Evolutionary conservation across 2,888 invertebrate genomes (phyloP).

Genomic region (Petrophora chlorosata): DNA sequence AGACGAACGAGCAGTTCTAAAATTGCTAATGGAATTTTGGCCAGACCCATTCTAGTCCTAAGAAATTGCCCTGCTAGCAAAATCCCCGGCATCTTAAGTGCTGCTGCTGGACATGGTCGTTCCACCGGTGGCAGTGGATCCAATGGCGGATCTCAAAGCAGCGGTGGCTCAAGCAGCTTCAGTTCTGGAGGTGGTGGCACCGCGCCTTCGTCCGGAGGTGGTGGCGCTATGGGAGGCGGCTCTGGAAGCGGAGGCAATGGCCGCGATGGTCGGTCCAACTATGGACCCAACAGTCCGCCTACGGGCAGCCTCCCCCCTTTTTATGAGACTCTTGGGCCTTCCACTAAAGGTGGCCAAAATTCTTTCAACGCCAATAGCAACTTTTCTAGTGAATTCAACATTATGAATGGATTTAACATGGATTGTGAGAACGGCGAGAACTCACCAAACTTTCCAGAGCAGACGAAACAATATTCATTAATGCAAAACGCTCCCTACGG

Average conservation of each 20-base stretch:
- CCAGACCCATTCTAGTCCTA: slow-evolving; percentile 80
- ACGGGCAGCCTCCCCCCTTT: slow-evolving; percentile 95
- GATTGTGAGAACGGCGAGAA: slow-evolving; percentile 89
- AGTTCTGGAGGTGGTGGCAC: slow-evolving; percentile 82
- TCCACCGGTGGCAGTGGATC: slow-evolving; percentile 84
- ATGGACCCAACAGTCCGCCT: slow-evolving; percentile 94
- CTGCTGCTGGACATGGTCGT: slow-evolving; percentile 92
- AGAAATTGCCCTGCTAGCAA: slow-evolving; percentile 83
- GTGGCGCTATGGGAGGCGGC: slow-evolving; percentile 86
- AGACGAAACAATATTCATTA: slow-evolving; percentile 89
- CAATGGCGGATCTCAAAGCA: slow-evolving; percentile 79
- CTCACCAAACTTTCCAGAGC: slow-evolving; percentile 75
- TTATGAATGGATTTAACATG: slow-evolving; percentile 89
- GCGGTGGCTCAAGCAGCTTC: slow-evolving; percentile 77
- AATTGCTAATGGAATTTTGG: slow-evolving; percentile 83
- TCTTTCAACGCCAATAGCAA: slow-evolving; percentile 87
- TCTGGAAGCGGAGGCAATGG: slow-evolving; percentile 91
- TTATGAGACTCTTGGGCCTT: slow-evolving; percentile 89
- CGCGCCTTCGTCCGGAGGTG: slow-evolving; percentile 84
- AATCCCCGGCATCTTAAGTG: slow-evolving; percentile 86
- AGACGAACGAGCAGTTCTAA: slow-evolving; percentile 87
- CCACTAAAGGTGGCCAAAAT: slow-evolving; percentile 89
- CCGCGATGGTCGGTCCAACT: slow-evolving; percentile 92
- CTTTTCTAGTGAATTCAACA: slow-evolving; percentile 87
- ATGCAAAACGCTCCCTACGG: slow-evolving; percentile 93